Evolutionary conservation across 2,888 invertebrate genomes (phyloP), one percentile per base, ranked within the genome.

Genomic region (Leucoma salicis): DNA sequence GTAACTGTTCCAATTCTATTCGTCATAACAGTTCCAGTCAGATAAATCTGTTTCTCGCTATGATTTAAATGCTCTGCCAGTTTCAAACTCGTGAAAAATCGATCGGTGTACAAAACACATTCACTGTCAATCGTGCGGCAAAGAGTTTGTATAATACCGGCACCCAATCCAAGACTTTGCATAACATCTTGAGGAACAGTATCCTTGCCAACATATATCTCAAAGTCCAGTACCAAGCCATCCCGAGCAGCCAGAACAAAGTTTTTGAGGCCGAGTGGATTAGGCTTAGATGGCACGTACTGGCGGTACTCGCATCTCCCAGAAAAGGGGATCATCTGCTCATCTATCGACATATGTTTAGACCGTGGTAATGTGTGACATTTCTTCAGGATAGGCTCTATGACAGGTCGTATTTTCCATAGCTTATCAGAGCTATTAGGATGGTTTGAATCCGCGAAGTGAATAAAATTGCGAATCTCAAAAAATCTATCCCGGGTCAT

Each of bases 231-330:
- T 37, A 57, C 53, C 25, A 58, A 43, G 4, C 58, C 58, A 31
- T 55, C 52, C 38, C 40, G 15, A 4, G 54, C 42, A 18, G 56
- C 44, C 8, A 48, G 11, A 11, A 73, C 66, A 55, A 70, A 66
- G 46, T 63, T 69, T 50, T 70, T 70, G 11, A 72, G 39, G 11
- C 66, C 65, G 15, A 63, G 49, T 27, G 63, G 63, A 37, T 64
- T 61, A 18, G 69, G 65, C 42, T 66, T 69, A 10, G 40, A 25
- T 31, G 38, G 49, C 14, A 25, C 27, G 27, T 43, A 40, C 35
- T 48, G 52, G 1, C 48, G 52, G 53, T 42, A 49, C 28, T 39
- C n/a, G n/a, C 27, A 27, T 6, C 27, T 10, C 8, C 27, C 27
- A n/a, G 27, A 10, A 27, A 63, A 68, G 7, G 62, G 66, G 10